phyloP scores from a whole-genome alignment of 2,797 vertebrate genomes.

The Phrynocephalus guinanensis region DNA sequence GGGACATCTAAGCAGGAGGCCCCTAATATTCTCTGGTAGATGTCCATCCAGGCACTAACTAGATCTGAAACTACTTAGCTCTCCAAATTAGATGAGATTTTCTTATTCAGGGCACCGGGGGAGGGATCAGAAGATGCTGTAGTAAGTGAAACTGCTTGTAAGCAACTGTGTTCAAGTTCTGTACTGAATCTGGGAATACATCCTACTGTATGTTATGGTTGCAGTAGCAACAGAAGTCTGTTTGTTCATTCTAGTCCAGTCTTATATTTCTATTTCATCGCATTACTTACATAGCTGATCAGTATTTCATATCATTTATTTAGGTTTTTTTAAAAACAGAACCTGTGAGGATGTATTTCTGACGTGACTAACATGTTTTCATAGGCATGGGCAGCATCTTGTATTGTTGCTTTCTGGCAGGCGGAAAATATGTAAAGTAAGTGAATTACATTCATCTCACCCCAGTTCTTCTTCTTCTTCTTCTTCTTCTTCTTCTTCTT shows the following conservation, averaged over 20 bases:
- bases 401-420: slow-evolving; percentile 88
- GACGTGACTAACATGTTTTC: slow-evolving; percentile 49
- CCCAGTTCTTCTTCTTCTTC: not conserved
- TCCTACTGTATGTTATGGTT: not conserved
- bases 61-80: too few relatives aligned
- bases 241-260: not conserved
- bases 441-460: slow-evolving; percentile 46
- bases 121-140: not conserved
- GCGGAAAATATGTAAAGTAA: slow-evolving; percentile 87
- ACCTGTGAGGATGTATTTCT: not conserved
- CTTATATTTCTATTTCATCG: not conserved
- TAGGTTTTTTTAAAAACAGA: too few relatives aligned
- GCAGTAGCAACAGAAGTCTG: not conserved
- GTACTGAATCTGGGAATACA: not conserved
- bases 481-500: too few relatives aligned
- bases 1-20: not conserved
- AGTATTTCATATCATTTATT: not conserved
- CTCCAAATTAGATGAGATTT: too few relatives aligned
- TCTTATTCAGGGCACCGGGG: too few relatives aligned
- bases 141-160: not conserved
- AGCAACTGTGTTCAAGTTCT: not conserved
- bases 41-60: too few relatives aligned
- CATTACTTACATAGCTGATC: not conserved
- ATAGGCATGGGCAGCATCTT: slow-evolving; percentile 92
- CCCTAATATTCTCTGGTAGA: too few relatives aligned